These are phyloP conservation scores for Branchipolynoe longqiensis DNA, from an alignment of 2,888 invertebrate species.

Conservation along the genomic window DNA sequence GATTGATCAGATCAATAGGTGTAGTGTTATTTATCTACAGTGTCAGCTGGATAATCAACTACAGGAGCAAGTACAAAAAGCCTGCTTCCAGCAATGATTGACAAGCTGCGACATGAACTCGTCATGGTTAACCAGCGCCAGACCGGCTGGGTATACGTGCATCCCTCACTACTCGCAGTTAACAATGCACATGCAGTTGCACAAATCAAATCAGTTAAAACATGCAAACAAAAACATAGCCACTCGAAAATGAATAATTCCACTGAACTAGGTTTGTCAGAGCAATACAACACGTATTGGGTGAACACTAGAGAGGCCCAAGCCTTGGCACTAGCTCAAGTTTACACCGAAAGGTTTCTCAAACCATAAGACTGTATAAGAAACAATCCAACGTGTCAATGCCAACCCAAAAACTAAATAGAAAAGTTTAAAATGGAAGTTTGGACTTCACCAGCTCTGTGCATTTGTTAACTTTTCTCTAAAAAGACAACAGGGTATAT, in stretches of 20 bases:
- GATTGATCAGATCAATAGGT: slow-evolving; percentile 4
- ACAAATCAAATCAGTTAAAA: slow-evolving; percentile 45
- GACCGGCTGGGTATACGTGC: too few species aligned
- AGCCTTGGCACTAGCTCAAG: neutral
- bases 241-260: slow-evolving; percentile 42
- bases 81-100: neutral
- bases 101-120: too few species aligned
- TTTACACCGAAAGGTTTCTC: slow-evolving; percentile 14
- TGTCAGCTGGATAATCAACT: slow-evolving; percentile 17
- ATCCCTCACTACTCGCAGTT: slow-evolving; percentile 3
- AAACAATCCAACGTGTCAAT: slow-evolving; percentile 46
- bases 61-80: neutral
- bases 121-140: too few species aligned
- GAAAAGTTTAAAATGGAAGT: slow-evolving; percentile 55
- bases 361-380: slow-evolving; percentile 26
- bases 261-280: slow-evolving; percentile 25
- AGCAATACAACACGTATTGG: slow-evolving; percentile 47
- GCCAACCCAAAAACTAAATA: slow-evolving; percentile 54
- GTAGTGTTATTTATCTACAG: slow-evolving; percentile 26
- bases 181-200: slow-evolving; percentile 50
- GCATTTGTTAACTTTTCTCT: slow-evolving; percentile 53
- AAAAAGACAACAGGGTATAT: slow-evolving; percentile 52
- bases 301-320: slow-evolving; percentile 7
- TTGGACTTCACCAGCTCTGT: slow-evolving; percentile 53
- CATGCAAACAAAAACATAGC: slow-evolving; percentile 51